These are phyloP conservation scores for Dastarcus helophoroides DNA, from an alignment of 2,888 invertebrate genomes.

Conservation along the genomic window DNA sequence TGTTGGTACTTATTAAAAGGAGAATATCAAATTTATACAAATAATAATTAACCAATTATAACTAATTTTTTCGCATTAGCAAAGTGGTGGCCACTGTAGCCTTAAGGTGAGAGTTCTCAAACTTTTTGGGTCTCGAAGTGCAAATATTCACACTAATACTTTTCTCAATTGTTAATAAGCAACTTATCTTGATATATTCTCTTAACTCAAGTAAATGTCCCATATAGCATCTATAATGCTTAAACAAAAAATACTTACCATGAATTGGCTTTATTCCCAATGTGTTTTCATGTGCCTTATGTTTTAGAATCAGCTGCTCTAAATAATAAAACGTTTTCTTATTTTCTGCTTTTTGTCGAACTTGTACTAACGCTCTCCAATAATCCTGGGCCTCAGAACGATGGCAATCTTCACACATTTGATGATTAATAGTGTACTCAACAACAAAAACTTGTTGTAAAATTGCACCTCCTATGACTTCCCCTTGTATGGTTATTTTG, in stretches of 20 bases:
- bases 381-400: slow-evolving; percentile 94
- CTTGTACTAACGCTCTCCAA: slow-evolving; percentile 89
- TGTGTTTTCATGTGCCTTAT: slow-evolving; percentile 82
- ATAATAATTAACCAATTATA: too few relatives aligned
- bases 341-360: slow-evolving; percentile 77
- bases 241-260: slow-evolving; percentile 18
- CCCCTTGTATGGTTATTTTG: slow-evolving; percentile 89
- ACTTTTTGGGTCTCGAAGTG: too few relatives aligned
- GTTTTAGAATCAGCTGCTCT: slow-evolving; percentile 93
- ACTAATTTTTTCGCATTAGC: too few relatives aligned
- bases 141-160: too few relatives aligned
- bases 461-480: slow-evolving; percentile 81
- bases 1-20: too few relatives aligned
- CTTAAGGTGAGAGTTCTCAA: too few relatives aligned
- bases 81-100: too few relatives aligned
- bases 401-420: slow-evolving; percentile 98
- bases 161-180: too few relatives aligned
- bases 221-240: too few relatives aligned
- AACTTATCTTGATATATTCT: too few relatives aligned
- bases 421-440: slow-evolving; percentile 81
- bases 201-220: too few relatives aligned
- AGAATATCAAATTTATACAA: too few relatives aligned
- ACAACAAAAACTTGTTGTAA: slow-evolving; percentile 93
- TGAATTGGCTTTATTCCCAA: slow-evolving; percentile 57
- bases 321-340: slow-evolving; percentile 96